These are phyloP conservation scores for Trachemys scripta DNA, from an alignment of 2,113 vertebrate species.

Conservation along the genomic window DNA sequence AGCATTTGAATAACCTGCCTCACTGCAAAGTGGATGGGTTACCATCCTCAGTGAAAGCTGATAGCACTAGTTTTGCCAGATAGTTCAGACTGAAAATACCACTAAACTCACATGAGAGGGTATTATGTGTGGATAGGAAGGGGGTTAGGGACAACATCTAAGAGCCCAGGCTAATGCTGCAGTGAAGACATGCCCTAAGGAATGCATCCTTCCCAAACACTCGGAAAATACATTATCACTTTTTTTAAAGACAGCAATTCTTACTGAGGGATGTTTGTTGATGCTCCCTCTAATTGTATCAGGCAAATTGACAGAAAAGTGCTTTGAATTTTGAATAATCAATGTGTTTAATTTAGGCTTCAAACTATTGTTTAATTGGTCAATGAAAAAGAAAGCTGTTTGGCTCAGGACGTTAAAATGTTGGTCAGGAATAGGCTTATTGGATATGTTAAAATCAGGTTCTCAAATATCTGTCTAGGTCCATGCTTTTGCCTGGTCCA, in stretches of 20 bases:
- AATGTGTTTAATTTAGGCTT: neutral
- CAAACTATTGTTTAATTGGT: neutral
- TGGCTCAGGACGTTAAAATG: neutral
- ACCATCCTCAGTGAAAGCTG: too few species aligned
- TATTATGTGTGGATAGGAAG: neutral
- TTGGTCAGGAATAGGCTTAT: neutral
- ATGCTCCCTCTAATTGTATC: neutral
- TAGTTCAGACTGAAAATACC: too few species aligned
- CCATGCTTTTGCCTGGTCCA: neutral
- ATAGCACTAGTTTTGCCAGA: too few species aligned
- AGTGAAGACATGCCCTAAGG: neutral
- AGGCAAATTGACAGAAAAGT: neutral
- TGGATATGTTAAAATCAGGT: neutral
- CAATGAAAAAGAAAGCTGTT: neutral
- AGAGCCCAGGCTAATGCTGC: too few species aligned
- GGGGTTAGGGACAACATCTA: neutral
- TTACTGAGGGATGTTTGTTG: neutral
- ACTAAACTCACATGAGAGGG: neutral
- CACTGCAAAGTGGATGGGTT: too few species aligned
- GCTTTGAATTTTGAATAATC: neutral
- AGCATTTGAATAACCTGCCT: too few species aligned
- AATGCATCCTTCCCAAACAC: neutral
- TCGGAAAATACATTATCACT: neutral
- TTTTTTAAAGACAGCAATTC: neutral
- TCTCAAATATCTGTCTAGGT: neutral